These are phyloP conservation scores for Volucella inanis DNA, from an alignment of 2,888 invertebrate genomes.

Conservation along the genomic window DNA sequence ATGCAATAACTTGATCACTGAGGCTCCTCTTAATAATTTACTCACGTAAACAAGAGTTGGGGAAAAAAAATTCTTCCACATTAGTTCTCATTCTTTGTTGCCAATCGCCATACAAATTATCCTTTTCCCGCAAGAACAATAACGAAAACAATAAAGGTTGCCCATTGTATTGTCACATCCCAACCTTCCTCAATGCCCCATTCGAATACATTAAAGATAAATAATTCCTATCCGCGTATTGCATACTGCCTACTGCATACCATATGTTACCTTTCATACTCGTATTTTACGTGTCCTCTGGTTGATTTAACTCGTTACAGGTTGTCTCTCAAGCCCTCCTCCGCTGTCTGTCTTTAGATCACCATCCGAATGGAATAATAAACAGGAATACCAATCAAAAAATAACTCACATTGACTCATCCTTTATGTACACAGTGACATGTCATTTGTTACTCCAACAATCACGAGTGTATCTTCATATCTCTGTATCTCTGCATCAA, in stretches of 20 bases:
- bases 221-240: background rate
- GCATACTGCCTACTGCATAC: background rate
- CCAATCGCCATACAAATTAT: slow-evolving; percentile 12
- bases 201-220: slow-evolving; percentile 23
- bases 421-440: slow-evolving; percentile 2
- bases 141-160: background rate
- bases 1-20: too few relatives aligned
- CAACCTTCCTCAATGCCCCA: slow-evolving; percentile 45
- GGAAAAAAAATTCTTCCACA: background rate
- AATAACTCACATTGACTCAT: slow-evolving; percentile 31
- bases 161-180: slow-evolving; percentile 37
- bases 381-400: slow-evolving; percentile 9
- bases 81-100: background rate
- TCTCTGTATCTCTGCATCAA: too few relatives aligned
- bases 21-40: too few relatives aligned
- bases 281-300: too few relatives aligned
- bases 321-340: too few relatives aligned
- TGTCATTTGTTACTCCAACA: background rate
- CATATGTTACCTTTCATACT: too few relatives aligned
- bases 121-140: background rate
- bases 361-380: too few relatives aligned
- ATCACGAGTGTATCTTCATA: too few relatives aligned
- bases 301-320: too few relatives aligned
- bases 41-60: too few relatives aligned
- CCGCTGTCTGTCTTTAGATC: too few relatives aligned